A percentile compares a stretch with the other conserved stretches of the same genome.
Evolutionary conservation across 2,888 invertebrate species (phyloP).

Genomic region (Phasia obesa): DNA sequence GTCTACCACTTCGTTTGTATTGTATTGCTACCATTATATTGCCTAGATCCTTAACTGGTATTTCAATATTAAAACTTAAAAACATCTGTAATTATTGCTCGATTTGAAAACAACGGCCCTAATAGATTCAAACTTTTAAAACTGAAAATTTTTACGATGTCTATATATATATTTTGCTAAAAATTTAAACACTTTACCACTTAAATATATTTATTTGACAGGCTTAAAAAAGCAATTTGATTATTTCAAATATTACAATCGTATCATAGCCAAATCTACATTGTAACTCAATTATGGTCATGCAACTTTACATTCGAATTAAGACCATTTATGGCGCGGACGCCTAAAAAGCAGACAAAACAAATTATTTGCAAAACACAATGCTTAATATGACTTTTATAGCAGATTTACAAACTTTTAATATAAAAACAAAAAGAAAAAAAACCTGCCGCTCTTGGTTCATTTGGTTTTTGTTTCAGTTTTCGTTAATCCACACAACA

Average conservation of each 20-base stretch:
- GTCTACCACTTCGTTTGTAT: too few relatives aligned
- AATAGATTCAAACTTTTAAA: too few relatives aligned
- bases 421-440: not conserved
- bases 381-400: constrained; percentile 45
- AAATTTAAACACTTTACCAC: too few relatives aligned
- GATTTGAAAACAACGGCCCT: too few relatives aligned
- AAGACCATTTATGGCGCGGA: constrained; percentile 36
- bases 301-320: constrained; percentile 46
- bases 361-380: constrained; percentile 39
- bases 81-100: too few relatives aligned
- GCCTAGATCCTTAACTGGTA: too few relatives aligned
- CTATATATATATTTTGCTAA: too few relatives aligned
- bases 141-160: too few relatives aligned
- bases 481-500: constrained; percentile 25
- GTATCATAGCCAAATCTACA: not conserved
- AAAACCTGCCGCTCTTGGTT: not conserved
- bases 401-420: constrained; percentile 4
- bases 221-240: not conserved
- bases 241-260: constrained; percentile 8
- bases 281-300: constrained; percentile 11
- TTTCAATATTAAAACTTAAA: too few relatives aligned
- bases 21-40: too few relatives aligned
- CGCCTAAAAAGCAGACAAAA: constrained; percentile 38
- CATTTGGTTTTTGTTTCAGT: too few relatives aligned
- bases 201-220: too few relatives aligned